Conservation (phyloP, 2,888 invertebrate genomes). For the Cephus sareptanus region DNA sequence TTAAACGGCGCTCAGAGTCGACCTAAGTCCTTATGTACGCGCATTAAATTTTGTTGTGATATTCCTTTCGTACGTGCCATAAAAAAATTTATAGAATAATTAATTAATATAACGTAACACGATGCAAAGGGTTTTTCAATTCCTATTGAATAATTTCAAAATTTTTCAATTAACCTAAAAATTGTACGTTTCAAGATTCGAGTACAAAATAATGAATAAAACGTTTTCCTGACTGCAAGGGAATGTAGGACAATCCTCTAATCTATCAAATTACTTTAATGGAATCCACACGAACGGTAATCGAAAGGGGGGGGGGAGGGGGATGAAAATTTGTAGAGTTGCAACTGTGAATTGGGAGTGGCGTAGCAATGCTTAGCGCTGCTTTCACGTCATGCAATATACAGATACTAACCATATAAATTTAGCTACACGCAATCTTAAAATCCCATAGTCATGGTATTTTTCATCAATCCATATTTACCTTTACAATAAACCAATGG, state of each 20-base stretch:
- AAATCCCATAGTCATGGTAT: background rate
- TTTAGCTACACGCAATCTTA: background rate
- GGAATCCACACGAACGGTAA: background rate
- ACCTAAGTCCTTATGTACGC: background rate
- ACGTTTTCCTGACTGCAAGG: background rate
- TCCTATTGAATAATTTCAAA: too few relatives aligned
- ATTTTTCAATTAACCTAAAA: too few relatives aligned
- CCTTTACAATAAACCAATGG: background rate
- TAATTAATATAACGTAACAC: too few relatives aligned
- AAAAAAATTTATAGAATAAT: too few relatives aligned
- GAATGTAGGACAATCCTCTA: background rate
- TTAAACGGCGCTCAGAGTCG: slow-evolving; percentile 29
- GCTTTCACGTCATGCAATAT: background rate
- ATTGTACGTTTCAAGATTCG: too few relatives aligned
- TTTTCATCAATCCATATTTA: background rate
- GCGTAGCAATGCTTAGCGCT: background rate
- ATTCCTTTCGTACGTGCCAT: too few relatives aligned
- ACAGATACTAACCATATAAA: background rate
- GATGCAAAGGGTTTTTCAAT: too few relatives aligned
- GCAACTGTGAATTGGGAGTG: background rate
- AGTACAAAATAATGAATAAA: too few relatives aligned
- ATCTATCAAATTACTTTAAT: background rate
- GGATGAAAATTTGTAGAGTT: background rate
- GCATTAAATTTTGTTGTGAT: background rate
- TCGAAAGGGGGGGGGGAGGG: background rate